Evolutionary conservation across 2,888 invertebrate genomes (phyloP), one percentile per base, ranked within the genome.

Genomic region (Tineola bisselliella): DNA sequence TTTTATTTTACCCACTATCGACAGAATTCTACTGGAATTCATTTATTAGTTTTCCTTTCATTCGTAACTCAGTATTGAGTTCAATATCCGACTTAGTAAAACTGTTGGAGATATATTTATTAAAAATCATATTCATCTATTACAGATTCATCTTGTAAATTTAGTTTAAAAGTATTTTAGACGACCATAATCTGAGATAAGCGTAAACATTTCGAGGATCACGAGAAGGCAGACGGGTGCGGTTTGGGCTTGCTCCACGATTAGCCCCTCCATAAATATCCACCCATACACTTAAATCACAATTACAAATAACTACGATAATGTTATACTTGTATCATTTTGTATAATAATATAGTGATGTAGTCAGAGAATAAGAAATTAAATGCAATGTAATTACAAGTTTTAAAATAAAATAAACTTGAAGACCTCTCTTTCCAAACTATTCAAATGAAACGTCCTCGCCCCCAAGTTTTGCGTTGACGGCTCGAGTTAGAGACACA

Each of bases 201-300:
- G 38, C 38, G 38, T 38, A 38, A 38, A 38, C 38, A 38, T 38
- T 38, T 38, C 11, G 38, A 38, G 38, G 38, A 38, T 38, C n/a
- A 4, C n/a, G 38, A 48, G 48, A 18, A 48, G 48, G 15, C 10
- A 69, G 69, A 68, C 71, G 70, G 69, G 69, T 70, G 18, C 54
- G 71, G 74, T 71, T 72, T 74, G 33, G 56, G 33, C 67, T 70
- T 72, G 73, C 75, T 78, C 43, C 75, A 76, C 78, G 78, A 79
- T 80, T 81, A 83, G 79, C 77, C 79, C 73, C 72, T 73, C 81
- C 75, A 82, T 86, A 86, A 84, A 86, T 84, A 84, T 83, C 76
- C 77, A 79, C 76, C 75, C 73, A 10, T 10, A 38, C 38, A 38
- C 38, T 38, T 38, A 38, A 38, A 38, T 38, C 10, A 38, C 38